phyloP scores from a whole-genome alignment of 2,113 vertebrate species.

The Lycaon pictus region DNA sequence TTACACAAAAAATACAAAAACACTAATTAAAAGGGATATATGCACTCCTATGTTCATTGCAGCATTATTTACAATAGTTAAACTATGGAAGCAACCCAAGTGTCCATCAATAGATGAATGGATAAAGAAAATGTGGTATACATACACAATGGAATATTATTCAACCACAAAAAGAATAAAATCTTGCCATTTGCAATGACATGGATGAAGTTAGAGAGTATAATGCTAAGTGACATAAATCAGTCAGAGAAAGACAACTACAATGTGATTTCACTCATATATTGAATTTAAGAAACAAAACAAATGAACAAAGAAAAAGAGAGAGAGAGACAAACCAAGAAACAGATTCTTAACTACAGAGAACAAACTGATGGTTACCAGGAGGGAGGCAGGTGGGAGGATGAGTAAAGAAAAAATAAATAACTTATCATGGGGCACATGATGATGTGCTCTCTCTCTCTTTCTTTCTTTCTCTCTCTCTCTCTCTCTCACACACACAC shows the following conservation, averaged over 20 bases:
- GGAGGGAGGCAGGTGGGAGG: background rate
- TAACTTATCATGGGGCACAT: background rate
- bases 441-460: background rate
- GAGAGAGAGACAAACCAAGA: background rate
- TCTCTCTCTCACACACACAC: background rate
- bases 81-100: background rate
- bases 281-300: background rate
- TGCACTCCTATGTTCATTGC: background rate
- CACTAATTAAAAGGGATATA: background rate
- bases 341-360: background rate
- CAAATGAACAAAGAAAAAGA: background rate
- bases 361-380: background rate
- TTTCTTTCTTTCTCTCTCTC: too few species aligned
- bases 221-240: background rate
- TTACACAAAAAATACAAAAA: background rate
- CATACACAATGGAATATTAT: background rate
- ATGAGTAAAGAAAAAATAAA: background rate
- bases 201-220: background rate
- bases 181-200: background rate
- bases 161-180: background rate
- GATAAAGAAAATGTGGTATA: background rate
- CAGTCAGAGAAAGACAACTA: background rate
- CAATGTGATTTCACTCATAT: background rate
- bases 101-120: background rate
- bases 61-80: background rate